Evolutionary conservation across 2,797 vertebrate species (phyloP), one percentile per base, ranked within the genome.

Genomic region (Pangasius djambal): DNA sequence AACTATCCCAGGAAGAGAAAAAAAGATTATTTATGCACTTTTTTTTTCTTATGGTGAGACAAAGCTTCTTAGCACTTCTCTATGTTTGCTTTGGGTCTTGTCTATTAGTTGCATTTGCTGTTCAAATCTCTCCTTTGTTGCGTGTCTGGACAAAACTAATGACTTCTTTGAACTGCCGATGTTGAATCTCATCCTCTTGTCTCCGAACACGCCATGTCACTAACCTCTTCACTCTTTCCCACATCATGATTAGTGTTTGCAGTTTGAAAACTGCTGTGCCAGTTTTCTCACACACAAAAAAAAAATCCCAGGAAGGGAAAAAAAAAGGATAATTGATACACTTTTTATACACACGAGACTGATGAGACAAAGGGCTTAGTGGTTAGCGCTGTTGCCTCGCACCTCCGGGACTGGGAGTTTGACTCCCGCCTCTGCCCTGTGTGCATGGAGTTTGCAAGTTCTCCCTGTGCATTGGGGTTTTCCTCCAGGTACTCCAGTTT

Each of bases 101-200:
- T 89, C 91, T 63, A 93, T 94, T 92, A 93, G 92, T 92, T 96
- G 55, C 65, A 86, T 87, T 84, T 89, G 88, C 79, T 78, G 57
- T 70, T 96, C 95, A 96, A 96, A 96, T 95, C 95, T 96, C 96
- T 61, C 86, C 90, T 94, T 96, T 96, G 95, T 95, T 90, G 87
- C 70, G 34, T 88, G 92, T 93, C 75, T 90, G 91, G 87, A 91
- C 89, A 92, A 93, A 91, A 92, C 93, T 95, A 96, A 95, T 94
- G 95, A 95, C 92, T 95, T 91, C 95, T 97, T 96, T 97, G 95
- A 96, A 94, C 93, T 84, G 91, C 93, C 93, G 92, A 90, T 92
- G 91, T 94, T 92, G 88, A 61, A 88, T 86, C 88, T 86, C 90
- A 87, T 88, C 85, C 87, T 88, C 69, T 81, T 52, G 72, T 89